Conservation (phyloP, 2,888 invertebrate genomes). For the Microlaimidae sp. region DNA sequence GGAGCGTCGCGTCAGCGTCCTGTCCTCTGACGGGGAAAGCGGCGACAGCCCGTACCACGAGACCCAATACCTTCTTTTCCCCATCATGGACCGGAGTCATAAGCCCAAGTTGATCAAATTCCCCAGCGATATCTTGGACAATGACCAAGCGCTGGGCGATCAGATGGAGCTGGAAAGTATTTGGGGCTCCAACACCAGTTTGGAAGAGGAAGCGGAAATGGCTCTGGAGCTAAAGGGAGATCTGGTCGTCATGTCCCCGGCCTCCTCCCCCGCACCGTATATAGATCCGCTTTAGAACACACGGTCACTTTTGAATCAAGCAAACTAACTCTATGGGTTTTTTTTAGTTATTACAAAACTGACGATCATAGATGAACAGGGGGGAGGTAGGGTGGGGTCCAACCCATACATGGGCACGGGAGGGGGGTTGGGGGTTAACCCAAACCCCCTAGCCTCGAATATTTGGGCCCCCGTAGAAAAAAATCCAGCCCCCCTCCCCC, state of each 20-base stretch:
- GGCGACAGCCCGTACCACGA: slow-evolving; percentile 20
- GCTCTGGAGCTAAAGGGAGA: slow-evolving; percentile 2
- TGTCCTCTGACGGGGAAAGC: too few species aligned
- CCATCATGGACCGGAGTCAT: slow-evolving; percentile 19
- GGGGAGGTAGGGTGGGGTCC: too few species aligned
- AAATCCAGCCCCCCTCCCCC: too few species aligned
- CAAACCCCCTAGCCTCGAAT: too few species aligned
- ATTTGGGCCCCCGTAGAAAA: too few species aligned
- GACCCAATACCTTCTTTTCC: slow-evolving; percentile 26
- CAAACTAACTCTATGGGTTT: too few species aligned
- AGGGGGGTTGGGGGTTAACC: too few species aligned
- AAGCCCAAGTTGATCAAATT: slow-evolving; percentile 23
- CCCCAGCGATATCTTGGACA: slow-evolving; percentile 22
- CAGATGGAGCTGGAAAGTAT: slow-evolving; percentile 16
- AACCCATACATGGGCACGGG: too few species aligned
- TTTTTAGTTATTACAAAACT: too few species aligned
- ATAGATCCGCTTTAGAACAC: slow-evolving; percentile 16
- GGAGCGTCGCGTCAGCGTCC: too few species aligned
- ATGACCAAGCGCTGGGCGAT: not conserved
- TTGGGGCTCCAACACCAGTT: slow-evolving; percentile 25
- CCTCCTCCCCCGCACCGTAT: slow-evolving; percentile 20
- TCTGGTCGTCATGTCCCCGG: slow-evolving; percentile 16
- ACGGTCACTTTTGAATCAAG: too few species aligned
- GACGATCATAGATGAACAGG: too few species aligned
- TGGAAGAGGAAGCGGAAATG: slow-evolving; percentile 24